Evolutionary conservation across 2,888 invertebrate species (phyloP).

Genomic region (Trissolcus brochymenae): DNA sequence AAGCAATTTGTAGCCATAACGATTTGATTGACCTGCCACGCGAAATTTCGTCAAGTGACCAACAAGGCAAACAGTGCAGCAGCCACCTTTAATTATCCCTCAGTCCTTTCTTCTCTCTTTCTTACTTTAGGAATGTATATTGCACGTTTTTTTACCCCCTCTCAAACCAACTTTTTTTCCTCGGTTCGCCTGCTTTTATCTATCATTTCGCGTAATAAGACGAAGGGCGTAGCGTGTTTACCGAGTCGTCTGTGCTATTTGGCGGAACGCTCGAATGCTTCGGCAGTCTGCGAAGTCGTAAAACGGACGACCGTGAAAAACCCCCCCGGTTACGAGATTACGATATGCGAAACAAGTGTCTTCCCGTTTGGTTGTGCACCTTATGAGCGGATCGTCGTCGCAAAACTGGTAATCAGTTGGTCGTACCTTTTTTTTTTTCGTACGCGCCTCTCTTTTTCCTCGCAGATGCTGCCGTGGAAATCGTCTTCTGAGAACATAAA

Average conservation of each 20-base stretch:
- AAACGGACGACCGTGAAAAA: conserved; percentile 49
- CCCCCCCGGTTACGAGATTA: conserved; percentile 32
- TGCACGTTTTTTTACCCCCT: conserved; percentile 27
- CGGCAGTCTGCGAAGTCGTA: conserved; percentile 50
- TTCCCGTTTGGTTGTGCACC: conserved; percentile 43
- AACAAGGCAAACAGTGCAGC: conserved; percentile 35
- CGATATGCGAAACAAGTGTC: conserved; percentile 55
- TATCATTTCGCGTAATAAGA: conserved; percentile 44
- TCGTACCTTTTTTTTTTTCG: conserved; percentile 20
- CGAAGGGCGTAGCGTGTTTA: conserved; percentile 51
- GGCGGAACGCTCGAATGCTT: conserved; percentile 34
- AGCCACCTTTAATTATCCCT: conserved; percentile 17
- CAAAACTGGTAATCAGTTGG: conserved; percentile 66
- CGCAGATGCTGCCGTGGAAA: no score
- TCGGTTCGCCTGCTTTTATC: conserved; percentile 20
- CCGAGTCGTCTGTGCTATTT: conserved; percentile 36
- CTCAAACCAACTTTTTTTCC: no score
- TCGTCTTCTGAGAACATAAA: no score
- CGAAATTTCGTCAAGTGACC: conserved; percentile 34
- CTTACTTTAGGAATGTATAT: conserved; percentile 19
- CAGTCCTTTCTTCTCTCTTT: conserved; percentile 3
- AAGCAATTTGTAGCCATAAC: conserved; percentile 45
- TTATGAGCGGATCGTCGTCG: conserved; percentile 62
- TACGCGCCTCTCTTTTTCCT: no score
- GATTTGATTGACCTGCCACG: conserved; percentile 36